Conservation (phyloP, 2,797 vertebrate species). For the Valencia hispanica region DNA sequence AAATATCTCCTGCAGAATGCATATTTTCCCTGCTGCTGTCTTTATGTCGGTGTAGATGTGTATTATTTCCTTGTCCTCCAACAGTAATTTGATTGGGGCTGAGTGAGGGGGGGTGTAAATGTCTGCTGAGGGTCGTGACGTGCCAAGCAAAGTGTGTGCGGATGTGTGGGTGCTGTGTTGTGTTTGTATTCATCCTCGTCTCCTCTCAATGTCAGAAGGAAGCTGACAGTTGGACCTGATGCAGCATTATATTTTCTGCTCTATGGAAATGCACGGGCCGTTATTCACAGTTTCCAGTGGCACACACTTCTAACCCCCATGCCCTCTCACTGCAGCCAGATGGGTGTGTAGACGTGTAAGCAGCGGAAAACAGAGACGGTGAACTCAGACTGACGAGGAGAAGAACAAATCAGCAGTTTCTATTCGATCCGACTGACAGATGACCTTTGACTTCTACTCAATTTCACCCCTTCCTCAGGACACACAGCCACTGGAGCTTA, state of each 20-base stretch:
- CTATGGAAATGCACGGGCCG: conserved; percentile 64
- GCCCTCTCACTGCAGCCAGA: conserved; percentile 57
- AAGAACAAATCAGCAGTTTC: conserved; percentile 44
- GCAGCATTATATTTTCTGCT: conserved; percentile 66
- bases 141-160: conserved; percentile 39
- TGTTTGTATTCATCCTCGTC: background rate
- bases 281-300: conserved; percentile 44
- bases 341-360: conserved; percentile 47
- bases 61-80: conserved; percentile 54
- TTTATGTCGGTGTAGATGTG: background rate
- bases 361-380: conserved; percentile 20
- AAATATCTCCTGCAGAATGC: background rate
- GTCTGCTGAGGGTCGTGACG: conserved; percentile 62
- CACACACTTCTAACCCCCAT: conserved; percentile 19
- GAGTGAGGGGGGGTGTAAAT: conserved; percentile 60
- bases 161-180: conserved; percentile 7
- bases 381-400: conserved; percentile 36
- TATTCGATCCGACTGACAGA: conserved; percentile 19
- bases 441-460: conserved; percentile 51
- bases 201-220: conserved; percentile 73
- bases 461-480: conserved; percentile 26
- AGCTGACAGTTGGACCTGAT: conserved; percentile 74
- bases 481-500: conserved; percentile 5
- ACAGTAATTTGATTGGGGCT: conserved; percentile 67
- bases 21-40: background rate